Evolutionary conservation across 2,797 vertebrate genomes (phyloP).

Genomic region (Taenioides sp.): DNA sequence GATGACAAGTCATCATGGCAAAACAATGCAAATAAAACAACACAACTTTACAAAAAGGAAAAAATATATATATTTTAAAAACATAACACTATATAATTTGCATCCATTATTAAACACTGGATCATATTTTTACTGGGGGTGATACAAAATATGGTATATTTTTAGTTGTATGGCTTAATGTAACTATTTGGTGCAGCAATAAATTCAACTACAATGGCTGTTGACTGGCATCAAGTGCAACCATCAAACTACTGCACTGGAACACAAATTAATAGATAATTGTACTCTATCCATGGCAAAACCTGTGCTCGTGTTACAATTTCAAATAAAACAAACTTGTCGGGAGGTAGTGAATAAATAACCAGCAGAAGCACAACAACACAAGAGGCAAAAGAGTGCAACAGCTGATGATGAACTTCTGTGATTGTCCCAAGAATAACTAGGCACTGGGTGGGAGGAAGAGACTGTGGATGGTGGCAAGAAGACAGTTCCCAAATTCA

Average conservation of each 20-base stretch:
- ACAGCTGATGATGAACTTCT: slow-evolving; percentile 66
- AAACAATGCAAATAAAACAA: slow-evolving; percentile 30
- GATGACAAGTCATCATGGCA: slow-evolving; percentile 49
- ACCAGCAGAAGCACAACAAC: slow-evolving; percentile 56
- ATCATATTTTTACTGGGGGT: slow-evolving; percentile 46
- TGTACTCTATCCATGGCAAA: neutral
- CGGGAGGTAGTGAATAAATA: slow-evolving; percentile 66
- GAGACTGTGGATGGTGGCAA: slow-evolving; percentile 55
- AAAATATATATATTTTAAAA: slow-evolving; percentile 1
- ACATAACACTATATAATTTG: slow-evolving; percentile 37
- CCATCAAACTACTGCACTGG: slow-evolving; percentile 27
- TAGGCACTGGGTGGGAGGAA: slow-evolving; percentile 75
- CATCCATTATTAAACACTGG: slow-evolving; percentile 20
- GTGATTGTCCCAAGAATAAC: slow-evolving; percentile 58
- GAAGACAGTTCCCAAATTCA: slow-evolving; percentile 36
- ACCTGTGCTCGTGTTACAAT: slow-evolving; percentile 38
- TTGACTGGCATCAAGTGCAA: slow-evolving; percentile 42
- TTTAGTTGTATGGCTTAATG: slow-evolving; percentile 78
- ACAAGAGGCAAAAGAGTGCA: slow-evolving; percentile 56
- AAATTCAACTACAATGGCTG: slow-evolving; percentile 46
- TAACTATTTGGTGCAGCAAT: slow-evolving; percentile 71
- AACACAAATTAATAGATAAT: slow-evolving; percentile 26
- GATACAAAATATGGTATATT: slow-evolving; percentile 74
- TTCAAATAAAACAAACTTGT: slow-evolving; percentile 46
- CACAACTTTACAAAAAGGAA: slow-evolving; percentile 12